Evolutionary conservation across 2,888 invertebrate species (phyloP).

Genomic region (Alsophila aescularia): DNA sequence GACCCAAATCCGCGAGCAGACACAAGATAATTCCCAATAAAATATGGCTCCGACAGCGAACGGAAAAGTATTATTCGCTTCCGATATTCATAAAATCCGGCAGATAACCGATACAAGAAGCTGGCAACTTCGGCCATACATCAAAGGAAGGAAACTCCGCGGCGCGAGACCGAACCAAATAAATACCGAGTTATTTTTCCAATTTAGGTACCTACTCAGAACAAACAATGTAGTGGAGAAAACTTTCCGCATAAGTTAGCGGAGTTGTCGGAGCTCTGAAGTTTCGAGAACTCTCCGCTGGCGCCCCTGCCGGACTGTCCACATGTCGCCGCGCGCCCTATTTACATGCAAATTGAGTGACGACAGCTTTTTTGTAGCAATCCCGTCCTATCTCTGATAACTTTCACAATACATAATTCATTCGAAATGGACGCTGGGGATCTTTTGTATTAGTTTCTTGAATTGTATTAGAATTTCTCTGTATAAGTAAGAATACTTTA

Average conservation of each 20-base stretch:
- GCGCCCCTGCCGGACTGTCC: conserved; percentile 47
- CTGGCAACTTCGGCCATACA: conserved; percentile 46
- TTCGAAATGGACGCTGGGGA: conserved; percentile 42
- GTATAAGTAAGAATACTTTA: background rate
- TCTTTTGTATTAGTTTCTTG: conserved; percentile 47
- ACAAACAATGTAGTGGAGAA: conserved; percentile 45
- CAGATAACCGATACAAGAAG: conserved; percentile 26
- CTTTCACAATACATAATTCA: conserved; percentile 59
- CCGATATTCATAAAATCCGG: conserved; percentile 31
- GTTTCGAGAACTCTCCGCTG: conserved; percentile 38
- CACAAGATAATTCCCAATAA: conserved; percentile 22
- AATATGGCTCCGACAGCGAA: conserved; percentile 24
- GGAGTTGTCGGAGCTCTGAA: conserved; percentile 14
- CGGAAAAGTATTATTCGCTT: conserved; percentile 22
- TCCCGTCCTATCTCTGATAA: conserved; percentile 48
- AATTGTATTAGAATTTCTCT: conserved; percentile 4
- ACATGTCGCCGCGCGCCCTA: conserved; percentile 58
- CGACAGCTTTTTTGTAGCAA: conserved; percentile 53
- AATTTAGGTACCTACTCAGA: conserved; percentile 53
- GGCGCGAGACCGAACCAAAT: conserved; percentile 30
- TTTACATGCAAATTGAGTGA: conserved; percentile 70
- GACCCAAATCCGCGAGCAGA: conserved; percentile 27
- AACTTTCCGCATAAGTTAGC: conserved; percentile 70
- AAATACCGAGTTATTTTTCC: conserved; percentile 59
- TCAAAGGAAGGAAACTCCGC: conserved; percentile 43